Conservation (phyloP, 2,888 invertebrate species). For the Caprella mutica region DNA sequence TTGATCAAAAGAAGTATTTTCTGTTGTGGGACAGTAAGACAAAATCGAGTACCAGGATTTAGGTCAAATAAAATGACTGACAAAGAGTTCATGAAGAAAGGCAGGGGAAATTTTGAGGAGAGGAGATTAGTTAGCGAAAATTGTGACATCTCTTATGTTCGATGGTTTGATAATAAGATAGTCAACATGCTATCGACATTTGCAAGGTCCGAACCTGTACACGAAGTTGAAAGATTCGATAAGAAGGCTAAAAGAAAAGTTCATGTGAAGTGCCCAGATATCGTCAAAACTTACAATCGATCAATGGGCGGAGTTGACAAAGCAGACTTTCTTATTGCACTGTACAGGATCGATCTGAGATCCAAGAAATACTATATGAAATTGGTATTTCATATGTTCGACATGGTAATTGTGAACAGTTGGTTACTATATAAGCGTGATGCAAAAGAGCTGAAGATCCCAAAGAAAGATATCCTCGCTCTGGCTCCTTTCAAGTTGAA, state of each 20-base stretch:
- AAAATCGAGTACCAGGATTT: background rate
- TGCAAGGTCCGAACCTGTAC: background rate
- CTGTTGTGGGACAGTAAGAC: constrained; percentile 9
- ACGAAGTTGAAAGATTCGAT: background rate
- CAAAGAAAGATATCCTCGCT: background rate
- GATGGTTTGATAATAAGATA: constrained; percentile 9
- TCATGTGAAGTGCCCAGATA: constrained; percentile 1
- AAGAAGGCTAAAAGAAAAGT: background rate
- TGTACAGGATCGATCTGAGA: background rate
- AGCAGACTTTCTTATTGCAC: background rate
- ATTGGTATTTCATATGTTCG: background rate
- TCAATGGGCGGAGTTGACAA: constrained; percentile 14
- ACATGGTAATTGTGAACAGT: background rate
- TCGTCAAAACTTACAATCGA: constrained; percentile 6
- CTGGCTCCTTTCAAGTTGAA: background rate
- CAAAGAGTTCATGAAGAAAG: constrained; percentile 4
- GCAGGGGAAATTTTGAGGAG: constrained; percentile 10
- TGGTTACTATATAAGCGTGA: background rate
- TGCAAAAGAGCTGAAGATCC: background rate
- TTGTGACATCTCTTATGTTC: constrained; percentile 10
- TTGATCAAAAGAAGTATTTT: background rate
- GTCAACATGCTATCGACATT: constrained; percentile 8
- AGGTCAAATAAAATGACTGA: background rate
- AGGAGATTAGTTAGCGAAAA: background rate
- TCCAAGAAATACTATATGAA: background rate